These are phyloP conservation scores for Apostichopus parvimensis DNA, from an alignment of 35 echinoderm and acorn worm species.

Conservation along the genomic window DNA sequence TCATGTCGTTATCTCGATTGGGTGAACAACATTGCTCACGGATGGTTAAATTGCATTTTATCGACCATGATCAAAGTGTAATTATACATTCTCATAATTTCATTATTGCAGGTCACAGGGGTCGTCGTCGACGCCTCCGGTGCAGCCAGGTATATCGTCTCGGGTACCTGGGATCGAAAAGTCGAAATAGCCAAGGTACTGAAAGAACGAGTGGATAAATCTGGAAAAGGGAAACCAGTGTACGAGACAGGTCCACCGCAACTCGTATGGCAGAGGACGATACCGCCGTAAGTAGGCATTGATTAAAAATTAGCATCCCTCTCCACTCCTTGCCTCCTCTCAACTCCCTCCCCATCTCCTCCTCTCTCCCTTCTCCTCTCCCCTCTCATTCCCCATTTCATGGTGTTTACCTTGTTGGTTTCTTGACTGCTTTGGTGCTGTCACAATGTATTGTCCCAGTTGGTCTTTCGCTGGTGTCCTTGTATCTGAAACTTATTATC, in stretches of 20 bases:
- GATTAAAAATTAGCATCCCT: too few relatives aligned
- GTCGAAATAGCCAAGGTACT: conserved; percentile 90
- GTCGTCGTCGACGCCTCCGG: conserved; percentile 75
- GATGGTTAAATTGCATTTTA: too few relatives aligned
- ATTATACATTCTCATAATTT: background rate
- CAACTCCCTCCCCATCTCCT: background rate
- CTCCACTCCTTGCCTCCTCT: too few relatives aligned
- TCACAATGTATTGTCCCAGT: too few relatives aligned
- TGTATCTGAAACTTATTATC: too few relatives aligned
- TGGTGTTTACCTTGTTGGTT: too few relatives aligned
- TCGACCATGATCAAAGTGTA: background rate
- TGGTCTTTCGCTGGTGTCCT: too few relatives aligned
- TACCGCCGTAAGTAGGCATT: conserved; percentile 55
- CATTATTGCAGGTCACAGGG: conserved; percentile 88
- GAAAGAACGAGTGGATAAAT: conserved; percentile 71
- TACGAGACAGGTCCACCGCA: conserved; percentile 89
- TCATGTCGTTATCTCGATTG: too few relatives aligned
- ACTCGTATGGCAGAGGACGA: conserved; percentile 81
- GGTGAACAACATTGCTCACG: too few relatives aligned
- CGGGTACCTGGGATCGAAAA: conserved; percentile 98
- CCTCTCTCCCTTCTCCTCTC: background rate
- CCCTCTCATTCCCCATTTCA: too few relatives aligned
- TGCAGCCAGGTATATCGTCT: conserved; percentile 90
- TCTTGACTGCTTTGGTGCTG: too few relatives aligned
- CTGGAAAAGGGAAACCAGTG: conserved; percentile 83